These are phyloP conservation scores for Tetropium fuscum DNA, from an alignment of 2,888 invertebrate species.

Conservation along the genomic window DNA sequence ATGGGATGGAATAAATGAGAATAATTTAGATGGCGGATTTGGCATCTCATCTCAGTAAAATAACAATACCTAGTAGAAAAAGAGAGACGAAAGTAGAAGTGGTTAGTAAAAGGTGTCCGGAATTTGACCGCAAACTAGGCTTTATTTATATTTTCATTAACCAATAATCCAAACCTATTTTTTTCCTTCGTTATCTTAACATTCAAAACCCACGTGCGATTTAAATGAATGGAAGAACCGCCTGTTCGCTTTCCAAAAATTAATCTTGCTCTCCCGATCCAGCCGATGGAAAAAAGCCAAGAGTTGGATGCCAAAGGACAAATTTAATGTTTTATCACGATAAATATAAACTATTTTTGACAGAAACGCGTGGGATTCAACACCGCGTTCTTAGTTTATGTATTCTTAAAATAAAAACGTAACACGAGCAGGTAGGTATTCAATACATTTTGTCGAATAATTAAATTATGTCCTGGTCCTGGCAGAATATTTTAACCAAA, in stretches of 20 bases:
- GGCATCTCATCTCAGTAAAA: too few relatives aligned
- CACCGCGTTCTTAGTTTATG: not conserved
- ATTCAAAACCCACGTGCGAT: conserved; percentile 10
- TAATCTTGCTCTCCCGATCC: conserved; percentile 10
- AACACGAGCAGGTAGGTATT: too few relatives aligned
- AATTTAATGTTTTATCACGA: conserved; percentile 18
- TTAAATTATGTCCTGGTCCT: too few relatives aligned
- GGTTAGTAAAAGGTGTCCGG: too few relatives aligned
- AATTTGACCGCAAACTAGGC: too few relatives aligned
- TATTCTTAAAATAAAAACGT: too few relatives aligned
- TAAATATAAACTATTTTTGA: not conserved
- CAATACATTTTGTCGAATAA: too few relatives aligned
- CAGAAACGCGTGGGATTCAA: conserved; percentile 2
- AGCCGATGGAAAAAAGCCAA: conserved; percentile 35
- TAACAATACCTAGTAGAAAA: too few relatives aligned
- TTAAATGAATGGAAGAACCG: conserved; percentile 4
- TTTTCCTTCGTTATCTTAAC: conserved; percentile 17
- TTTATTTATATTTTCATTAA: not conserved
- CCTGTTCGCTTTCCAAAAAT: conserved; percentile 12
- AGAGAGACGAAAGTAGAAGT: too few relatives aligned
- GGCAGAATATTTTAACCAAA: too few relatives aligned
- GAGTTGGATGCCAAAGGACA: conserved; percentile 30
- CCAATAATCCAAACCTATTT: not conserved
- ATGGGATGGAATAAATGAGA: too few relatives aligned
- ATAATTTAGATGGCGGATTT: too few relatives aligned